Evolutionary conservation across 2,113 vertebrate genomes (phyloP), one percentile per base, ranked within the genome.

Genomic region (Guaruba guarouba): DNA sequence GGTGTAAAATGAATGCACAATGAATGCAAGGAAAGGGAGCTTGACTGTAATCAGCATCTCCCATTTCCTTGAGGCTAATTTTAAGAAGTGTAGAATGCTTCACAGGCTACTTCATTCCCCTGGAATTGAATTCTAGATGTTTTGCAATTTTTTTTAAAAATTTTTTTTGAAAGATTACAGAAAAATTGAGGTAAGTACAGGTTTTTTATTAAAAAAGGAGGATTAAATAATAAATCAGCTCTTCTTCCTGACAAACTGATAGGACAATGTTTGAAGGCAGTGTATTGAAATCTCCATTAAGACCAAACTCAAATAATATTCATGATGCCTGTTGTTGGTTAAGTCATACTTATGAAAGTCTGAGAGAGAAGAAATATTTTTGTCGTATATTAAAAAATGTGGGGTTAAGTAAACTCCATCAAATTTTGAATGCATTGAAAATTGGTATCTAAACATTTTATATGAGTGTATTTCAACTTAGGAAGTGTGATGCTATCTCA

Each of bases 51-150:
- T 63, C 0, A 0, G 13, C 35, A 85, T 79, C 51, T 76, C 24
- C 0, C 0, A 0, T 35, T 20, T 39, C 17, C 49, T 12, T 69
- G 20, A 15, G 18, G 6, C 10, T 29, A 73, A 43, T 61, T 85
- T 76, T 52, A 91, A 74, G 54, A 61, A 48, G 49, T 25, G 28
- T 76, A 57, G 57, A 91, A 64, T 54, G 27, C 29, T 76, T 82
- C 27, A 66, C 12, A 54, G 9, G 5, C 35, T 68, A 59, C 24
- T 91, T 75, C 4, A 44, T 68, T 85, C 9, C 48, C 19, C 61
- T 67, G 41, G 37, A 93, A 70, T 35, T 52, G n/a, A 69, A 46
- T 63, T 81, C 52, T 33, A 68, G 23, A 7, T 28, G 48, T 67
- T 74, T 51, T 22, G 49, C n/a, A 49, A 11, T 64, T 91, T 79